Evolutionary conservation across 2,888 invertebrate genomes (phyloP).

Genomic region (Cerastis rubricosa): DNA sequence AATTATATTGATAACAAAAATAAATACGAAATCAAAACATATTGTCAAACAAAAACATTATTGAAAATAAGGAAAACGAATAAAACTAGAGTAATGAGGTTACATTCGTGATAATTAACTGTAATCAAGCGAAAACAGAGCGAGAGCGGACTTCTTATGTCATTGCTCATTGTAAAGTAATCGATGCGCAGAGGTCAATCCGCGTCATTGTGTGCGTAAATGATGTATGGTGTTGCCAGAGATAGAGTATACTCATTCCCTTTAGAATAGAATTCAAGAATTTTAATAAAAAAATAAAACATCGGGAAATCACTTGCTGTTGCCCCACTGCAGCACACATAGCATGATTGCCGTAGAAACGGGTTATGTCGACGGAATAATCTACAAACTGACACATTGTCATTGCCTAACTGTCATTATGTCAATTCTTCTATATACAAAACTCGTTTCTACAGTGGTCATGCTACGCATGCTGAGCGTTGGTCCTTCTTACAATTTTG

Average conservation of each 20-base stretch:
- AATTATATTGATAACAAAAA: neutral
- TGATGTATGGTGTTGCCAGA: conserved; percentile 8
- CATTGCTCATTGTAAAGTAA: conserved; percentile 38
- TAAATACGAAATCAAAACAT: neutral
- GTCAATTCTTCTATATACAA: no score
- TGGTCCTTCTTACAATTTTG: neutral
- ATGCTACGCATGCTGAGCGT: no score
- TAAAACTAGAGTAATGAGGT: neutral
- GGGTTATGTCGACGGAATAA: no score
- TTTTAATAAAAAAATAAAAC: neutral
- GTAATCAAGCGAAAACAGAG: conserved; percentile 23
- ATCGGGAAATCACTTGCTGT: neutral
- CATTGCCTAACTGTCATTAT: no score
- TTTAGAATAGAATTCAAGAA: neutral
- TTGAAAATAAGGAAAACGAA: conserved; percentile 31
- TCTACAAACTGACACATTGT: no score
- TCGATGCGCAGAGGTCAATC: conserved; percentile 46
- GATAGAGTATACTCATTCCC: no score
- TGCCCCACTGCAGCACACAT: no score
- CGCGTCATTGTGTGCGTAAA: conserved; percentile 33
- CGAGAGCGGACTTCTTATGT: conserved; percentile 19
- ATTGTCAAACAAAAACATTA: neutral
- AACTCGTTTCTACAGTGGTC: no score
- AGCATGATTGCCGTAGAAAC: no score
- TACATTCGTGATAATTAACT: conserved; percentile 5